Conservation (phyloP, 2,797 vertebrate genomes). For the Simalia tracyae region DNA sequence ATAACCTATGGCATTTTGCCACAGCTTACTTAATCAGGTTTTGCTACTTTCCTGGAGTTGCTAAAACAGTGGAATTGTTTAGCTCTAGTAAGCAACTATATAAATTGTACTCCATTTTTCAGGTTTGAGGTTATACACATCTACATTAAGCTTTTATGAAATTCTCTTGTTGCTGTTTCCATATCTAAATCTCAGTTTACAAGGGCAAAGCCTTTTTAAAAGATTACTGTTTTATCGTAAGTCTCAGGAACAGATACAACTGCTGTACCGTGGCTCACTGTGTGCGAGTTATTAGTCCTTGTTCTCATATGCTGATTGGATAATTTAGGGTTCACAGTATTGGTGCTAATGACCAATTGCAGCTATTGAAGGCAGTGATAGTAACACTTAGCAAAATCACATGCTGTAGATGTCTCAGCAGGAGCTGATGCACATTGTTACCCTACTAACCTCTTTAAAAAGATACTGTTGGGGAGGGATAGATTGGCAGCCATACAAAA, state of each 20-base stretch:
- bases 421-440: neutral
- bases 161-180: neutral
- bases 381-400: conserved; percentile 16
- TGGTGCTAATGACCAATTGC: conserved; percentile 16
- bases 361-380: conserved; percentile 16
- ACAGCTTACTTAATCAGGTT: neutral
- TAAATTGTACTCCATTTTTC: neutral
- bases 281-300: neutral
- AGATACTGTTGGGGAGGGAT: neutral
- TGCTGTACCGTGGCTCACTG: neutral
- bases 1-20: no score
- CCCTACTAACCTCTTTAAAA: neutral
- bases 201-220: neutral
- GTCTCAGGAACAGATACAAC: neutral
- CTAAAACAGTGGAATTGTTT: neutral
- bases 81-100: neutral
- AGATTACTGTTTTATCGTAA: neutral
- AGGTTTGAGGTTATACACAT: neutral
- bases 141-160: neutral
- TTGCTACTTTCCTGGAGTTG: neutral
- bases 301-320: neutral
- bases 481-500: neutral
- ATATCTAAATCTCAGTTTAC: neutral
- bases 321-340: neutral
- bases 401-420: neutral